Evolutionary conservation across 2,888 invertebrate genomes (phyloP).

Genomic region (Alviniconcha strummeri): DNA sequence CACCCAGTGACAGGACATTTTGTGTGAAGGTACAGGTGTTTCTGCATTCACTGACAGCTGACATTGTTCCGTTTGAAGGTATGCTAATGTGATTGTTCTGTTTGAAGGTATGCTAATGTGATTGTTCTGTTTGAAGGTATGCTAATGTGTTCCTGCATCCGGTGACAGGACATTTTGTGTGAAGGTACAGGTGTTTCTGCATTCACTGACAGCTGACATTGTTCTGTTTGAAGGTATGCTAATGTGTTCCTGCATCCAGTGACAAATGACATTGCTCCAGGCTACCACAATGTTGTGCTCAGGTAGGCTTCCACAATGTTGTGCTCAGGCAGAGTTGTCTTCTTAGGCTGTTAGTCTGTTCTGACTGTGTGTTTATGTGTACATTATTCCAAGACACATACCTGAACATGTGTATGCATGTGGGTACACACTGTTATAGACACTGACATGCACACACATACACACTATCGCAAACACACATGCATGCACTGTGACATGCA

Average conservation of each 20-base stretch:
- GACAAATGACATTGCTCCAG: constrained; percentile 90
- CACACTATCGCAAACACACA: neutral
- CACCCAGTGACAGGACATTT: no score
- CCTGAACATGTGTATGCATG: no score
- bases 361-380: neutral
- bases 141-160: constrained; percentile 88
- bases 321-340: neutral
- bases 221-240: constrained; percentile 72
- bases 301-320: no score
- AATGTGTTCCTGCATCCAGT: constrained; percentile 90
- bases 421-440: no score
- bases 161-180: constrained; percentile 76
- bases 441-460: neutral
- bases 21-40: no score
- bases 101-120: no score
- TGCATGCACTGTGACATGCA: neutral
- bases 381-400: no score
- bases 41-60: neutral
- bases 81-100: no score
- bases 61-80: constrained; percentile 47
- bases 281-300: constrained; percentile 86
- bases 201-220: neutral
- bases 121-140: no score
- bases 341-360: neutral
- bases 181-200: no score